A percentile compares a stretch with the other conserved stretches of the same genome.
Evolutionary conservation across 2,888 invertebrate genomes (phyloP).

Genomic region (Drosophila kambysellisi): DNA sequence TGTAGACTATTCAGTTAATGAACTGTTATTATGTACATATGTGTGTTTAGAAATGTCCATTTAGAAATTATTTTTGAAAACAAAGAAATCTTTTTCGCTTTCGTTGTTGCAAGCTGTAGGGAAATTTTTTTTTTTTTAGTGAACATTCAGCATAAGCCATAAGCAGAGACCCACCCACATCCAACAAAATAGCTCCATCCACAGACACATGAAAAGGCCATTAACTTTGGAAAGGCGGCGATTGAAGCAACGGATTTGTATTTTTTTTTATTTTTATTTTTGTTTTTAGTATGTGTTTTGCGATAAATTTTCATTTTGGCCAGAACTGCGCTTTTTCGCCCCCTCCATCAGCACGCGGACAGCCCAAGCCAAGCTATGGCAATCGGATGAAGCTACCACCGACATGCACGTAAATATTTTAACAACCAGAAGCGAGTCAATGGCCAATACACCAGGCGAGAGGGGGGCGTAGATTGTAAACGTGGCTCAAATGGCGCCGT

Average conservation of each 20-base stretch:
- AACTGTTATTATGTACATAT: too few relatives aligned
- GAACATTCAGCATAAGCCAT: constrained; percentile 12
- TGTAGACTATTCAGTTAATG: background rate
- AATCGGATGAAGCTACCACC: constrained; percentile 70
- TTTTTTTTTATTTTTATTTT: constrained; percentile 8
- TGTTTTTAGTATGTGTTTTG: constrained; percentile 54
- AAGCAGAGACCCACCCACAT: constrained; percentile 22
- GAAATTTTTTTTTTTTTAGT: background rate
- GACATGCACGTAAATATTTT: constrained; percentile 73
- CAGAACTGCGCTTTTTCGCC: constrained; percentile 70
- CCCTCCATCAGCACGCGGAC: constrained; percentile 3
- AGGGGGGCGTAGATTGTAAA: constrained; percentile 3
- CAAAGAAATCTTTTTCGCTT: background rate
- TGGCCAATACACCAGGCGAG: background rate
- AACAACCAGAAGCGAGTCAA: constrained; percentile 45
- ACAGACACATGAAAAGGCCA: constrained; percentile 70
- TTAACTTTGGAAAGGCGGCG: constrained; percentile 50
- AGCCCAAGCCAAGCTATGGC: constrained; percentile 18
- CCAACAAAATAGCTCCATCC: constrained; percentile 17
- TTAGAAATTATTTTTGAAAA: background rate
- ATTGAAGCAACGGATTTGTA: constrained; percentile 45
- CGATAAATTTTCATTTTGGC: constrained; percentile 77
- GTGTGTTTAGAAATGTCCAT: background rate
- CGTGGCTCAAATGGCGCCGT: constrained; percentile 26
- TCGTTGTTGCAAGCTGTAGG: background rate